Conservation (phyloP, 2,888 invertebrate species). For the Protodeltote pygarga region DNA sequence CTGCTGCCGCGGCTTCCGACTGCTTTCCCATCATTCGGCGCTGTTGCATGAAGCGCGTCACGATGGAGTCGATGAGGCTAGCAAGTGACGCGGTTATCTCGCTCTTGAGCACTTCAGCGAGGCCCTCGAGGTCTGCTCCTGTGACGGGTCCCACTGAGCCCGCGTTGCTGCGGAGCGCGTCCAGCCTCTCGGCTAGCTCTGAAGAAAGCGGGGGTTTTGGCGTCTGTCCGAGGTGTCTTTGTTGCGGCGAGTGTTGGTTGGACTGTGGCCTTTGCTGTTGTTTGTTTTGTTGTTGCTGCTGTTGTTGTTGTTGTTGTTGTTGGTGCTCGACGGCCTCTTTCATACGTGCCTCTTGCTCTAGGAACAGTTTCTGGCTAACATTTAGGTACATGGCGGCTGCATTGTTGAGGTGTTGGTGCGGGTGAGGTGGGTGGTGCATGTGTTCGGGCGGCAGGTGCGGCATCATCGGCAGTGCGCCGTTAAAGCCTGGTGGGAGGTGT, state of each 20-base stretch:
- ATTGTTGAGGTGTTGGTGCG: constrained; percentile 88
- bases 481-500: constrained; percentile 88
- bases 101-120: constrained; percentile 96
- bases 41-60: constrained; percentile 94
- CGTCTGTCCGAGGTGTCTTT: constrained; percentile 80
- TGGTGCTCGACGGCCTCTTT: constrained; percentile 88
- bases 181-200: constrained; percentile 92
- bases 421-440: constrained; percentile 84
- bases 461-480: constrained; percentile 86
- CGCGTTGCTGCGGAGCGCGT: constrained; percentile 90
- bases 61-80: constrained; percentile 95
- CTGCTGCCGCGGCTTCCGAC: constrained; percentile 92
- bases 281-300: constrained; percentile 74
- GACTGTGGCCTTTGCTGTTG: constrained; percentile 88
- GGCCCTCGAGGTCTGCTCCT: constrained; percentile 93
- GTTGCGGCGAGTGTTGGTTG: constrained; percentile 86
- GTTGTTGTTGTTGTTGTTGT: constrained; percentile 78
- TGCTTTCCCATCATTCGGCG: constrained; percentile 92
- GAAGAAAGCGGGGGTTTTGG: constrained; percentile 86
- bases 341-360: constrained; percentile 92
- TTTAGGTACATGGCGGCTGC: constrained; percentile 92
- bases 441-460: constrained; percentile 87
- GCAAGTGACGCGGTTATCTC: constrained; percentile 95
- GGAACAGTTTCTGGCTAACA: constrained; percentile 91
- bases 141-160: constrained; percentile 90